phyloP scores from a whole-genome alignment of 1,140 invertebrate genomes.

The Drosophila arawakana region DNA sequence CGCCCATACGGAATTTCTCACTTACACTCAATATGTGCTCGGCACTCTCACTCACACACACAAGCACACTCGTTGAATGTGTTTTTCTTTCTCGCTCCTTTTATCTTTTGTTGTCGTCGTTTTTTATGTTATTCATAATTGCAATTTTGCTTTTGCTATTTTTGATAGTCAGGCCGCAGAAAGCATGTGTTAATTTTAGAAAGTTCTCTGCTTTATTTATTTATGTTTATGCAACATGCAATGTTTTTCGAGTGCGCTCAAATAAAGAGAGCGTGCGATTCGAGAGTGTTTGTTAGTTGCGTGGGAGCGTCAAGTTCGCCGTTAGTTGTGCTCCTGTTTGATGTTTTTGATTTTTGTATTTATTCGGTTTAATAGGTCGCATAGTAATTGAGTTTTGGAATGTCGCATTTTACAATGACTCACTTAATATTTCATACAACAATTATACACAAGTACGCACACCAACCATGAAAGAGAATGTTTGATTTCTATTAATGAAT shows the following conservation, averaged over 20 bases:
- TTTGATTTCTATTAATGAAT: constrained; percentile 58
- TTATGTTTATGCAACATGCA: constrained; percentile 76
- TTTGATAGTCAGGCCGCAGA: constrained; percentile 51
- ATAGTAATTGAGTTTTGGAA: constrained; percentile 47
- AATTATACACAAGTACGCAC: not conserved
- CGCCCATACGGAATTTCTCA: constrained; percentile 72
- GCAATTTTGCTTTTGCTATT: constrained; percentile 69
- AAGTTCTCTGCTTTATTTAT: constrained; percentile 58
- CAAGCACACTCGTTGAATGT: constrained; percentile 51
- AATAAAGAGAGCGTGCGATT: constrained; percentile 55
- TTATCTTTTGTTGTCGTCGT: constrained; percentile 11
- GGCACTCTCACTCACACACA: constrained; percentile 25
- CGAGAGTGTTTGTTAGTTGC: constrained; percentile 34
- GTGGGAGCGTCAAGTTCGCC: constrained; percentile 70
- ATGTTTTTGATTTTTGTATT: not conserved
- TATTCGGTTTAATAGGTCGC: constrained; percentile 19
- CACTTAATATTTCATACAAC: constrained; percentile 23
- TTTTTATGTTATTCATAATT: constrained; percentile 77
- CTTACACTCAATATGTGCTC: constrained; percentile 37
- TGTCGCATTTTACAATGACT: constrained; percentile 52
- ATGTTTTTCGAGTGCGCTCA: constrained; percentile 36
- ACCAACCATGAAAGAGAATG: constrained; percentile 15
- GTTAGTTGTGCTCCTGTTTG: constrained; percentile 10
- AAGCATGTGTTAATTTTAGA: constrained; percentile 74
- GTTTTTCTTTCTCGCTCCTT: not conserved